Base-by-base conservation (phyloP, 2,797 vertebrate genomes). In the Lemur catta region DNA sequence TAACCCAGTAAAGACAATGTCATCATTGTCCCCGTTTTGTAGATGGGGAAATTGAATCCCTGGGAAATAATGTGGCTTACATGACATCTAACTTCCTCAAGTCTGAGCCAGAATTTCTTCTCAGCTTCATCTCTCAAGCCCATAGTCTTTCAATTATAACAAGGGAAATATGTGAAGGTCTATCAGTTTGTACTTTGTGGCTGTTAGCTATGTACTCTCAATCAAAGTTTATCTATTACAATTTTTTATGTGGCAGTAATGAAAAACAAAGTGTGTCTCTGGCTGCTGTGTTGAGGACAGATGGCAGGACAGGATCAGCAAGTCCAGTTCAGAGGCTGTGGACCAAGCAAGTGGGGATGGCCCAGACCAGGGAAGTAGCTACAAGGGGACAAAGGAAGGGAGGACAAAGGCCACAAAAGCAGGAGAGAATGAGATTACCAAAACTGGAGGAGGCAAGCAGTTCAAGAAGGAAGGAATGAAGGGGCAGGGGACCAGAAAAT, bases 1-100 rank as follows among this genome's bases (percentile, higher is more conserved):
- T 48, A 63, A 80, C n/a, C 41, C 69, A 67, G 55, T 59, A 94
- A 94, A 74, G 69, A 84, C 71, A 93, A 41, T 80, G 35, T 69
- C 76, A 87, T 57, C 75, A 52, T 10, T 43, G 71, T 76, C 55
- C 33, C 50, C 18, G 50, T 71, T 93, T 63, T 92, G 85, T 24
- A 38, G 43, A 57, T 4, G 11, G 84, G 71, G 65, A 93, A 80
- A 97, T 61, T n/a, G 95, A 96, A 76, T 76, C 74, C 24, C 43
- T 38, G n/a, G 79, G 91, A 89, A 74, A 71, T 63, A 82, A 92
- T 46, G 26, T 55, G 71, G 74, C 61, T 67, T 61, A 30, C 55
- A 61, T n/a, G 72, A 84, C 79, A 11, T 57, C 46, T 50, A 18
- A 43, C 75, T 82, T 76, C 65, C 41, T 88, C 0, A 4, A 48